These are phyloP conservation scores for Cynopterus brachyotis DNA, from an alignment of 2,113 vertebrate species.

Conservation along the genomic window DNA sequence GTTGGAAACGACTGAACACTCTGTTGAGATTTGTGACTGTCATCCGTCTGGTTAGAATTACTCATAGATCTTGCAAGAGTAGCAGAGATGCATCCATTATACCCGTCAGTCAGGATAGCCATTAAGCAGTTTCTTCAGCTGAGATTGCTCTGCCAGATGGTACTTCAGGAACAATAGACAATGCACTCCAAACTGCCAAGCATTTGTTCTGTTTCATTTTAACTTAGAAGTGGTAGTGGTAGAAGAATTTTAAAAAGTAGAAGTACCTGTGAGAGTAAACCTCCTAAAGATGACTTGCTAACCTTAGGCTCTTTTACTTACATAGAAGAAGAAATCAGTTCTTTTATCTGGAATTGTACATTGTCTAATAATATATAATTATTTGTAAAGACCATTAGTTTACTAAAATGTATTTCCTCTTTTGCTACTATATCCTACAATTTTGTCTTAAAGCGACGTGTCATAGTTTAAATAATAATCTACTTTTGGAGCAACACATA, in stretches of 20 bases:
- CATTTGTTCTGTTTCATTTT: constrained; percentile 53
- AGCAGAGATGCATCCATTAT: constrained; percentile 52
- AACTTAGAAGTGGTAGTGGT: background rate
- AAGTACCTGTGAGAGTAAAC: constrained; percentile 39
- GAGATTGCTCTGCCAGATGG: constrained; percentile 68
- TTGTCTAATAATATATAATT: background rate
- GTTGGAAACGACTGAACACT: constrained; percentile 60
- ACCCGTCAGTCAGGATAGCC: constrained; percentile 36
- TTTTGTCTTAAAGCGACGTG: background rate
- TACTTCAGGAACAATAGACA: constrained; percentile 58
- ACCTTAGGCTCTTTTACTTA: background rate
- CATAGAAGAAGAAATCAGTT: background rate
- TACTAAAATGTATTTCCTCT: background rate
- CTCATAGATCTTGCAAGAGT: constrained; percentile 67
- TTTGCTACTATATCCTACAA: background rate
- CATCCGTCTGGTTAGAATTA: constrained; percentile 64
- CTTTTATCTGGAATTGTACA: background rate
- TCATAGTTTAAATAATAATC: background rate
- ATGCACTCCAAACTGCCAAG: constrained; percentile 51
- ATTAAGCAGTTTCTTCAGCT: constrained; percentile 55
- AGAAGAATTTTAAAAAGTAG: constrained; percentile 27
- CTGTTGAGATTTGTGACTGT: constrained; percentile 68
- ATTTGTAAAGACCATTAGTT: background rate
- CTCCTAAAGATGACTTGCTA: background rate
- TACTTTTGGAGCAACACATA: background rate